These are phyloP conservation scores for Tangara arthus DNA, from an alignment of 2,797 vertebrate species.

Conservation along the genomic window DNA sequence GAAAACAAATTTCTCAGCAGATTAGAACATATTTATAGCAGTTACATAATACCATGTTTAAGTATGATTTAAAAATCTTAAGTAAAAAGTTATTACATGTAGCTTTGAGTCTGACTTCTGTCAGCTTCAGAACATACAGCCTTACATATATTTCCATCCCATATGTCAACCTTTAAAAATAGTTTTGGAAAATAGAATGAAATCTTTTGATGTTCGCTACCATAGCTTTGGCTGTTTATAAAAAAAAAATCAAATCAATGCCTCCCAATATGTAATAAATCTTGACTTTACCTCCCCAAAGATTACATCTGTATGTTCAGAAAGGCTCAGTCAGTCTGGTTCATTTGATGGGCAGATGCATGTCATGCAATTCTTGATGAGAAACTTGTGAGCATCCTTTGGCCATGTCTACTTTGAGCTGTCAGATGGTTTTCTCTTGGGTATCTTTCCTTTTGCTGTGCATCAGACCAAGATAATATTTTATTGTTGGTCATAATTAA, in stretches of 20 bases:
- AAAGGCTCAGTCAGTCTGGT: slow-evolving; percentile 59
- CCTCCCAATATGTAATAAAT: slow-evolving; percentile 40
- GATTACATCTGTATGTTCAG: slow-evolving; percentile 67
- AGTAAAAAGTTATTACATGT: slow-evolving; percentile 1
- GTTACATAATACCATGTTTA: background rate
- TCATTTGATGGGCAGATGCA: slow-evolving; percentile 72
- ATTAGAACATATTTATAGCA: background rate
- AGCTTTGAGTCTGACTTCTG: slow-evolving; percentile 11
- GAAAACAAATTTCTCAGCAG: slow-evolving; percentile 4
- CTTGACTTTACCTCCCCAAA: slow-evolving; percentile 60
- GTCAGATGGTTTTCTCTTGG: slow-evolving; percentile 73
- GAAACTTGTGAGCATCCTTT: slow-evolving; percentile 57
- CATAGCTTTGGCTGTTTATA: slow-evolving; percentile 24
- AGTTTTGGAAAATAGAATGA: slow-evolving; percentile 10
- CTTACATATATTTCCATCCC: background rate
- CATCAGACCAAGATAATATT: slow-evolving; percentile 78
- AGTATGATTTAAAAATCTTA: slow-evolving; percentile 1
- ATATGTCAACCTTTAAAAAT: slow-evolving; percentile 30
- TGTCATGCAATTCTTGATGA: slow-evolving; percentile 57
- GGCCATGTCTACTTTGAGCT: slow-evolving; percentile 62
- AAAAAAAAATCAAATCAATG: slow-evolving; percentile 51
- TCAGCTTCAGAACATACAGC: slow-evolving; percentile 4
- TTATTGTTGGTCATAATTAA: slow-evolving; percentile 81
- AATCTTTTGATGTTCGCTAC: slow-evolving; percentile 26
- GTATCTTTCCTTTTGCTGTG: slow-evolving; percentile 68